phyloP scores from a whole-genome alignment of 1,140 invertebrate genomes.

The Papilio glaucus region DNA sequence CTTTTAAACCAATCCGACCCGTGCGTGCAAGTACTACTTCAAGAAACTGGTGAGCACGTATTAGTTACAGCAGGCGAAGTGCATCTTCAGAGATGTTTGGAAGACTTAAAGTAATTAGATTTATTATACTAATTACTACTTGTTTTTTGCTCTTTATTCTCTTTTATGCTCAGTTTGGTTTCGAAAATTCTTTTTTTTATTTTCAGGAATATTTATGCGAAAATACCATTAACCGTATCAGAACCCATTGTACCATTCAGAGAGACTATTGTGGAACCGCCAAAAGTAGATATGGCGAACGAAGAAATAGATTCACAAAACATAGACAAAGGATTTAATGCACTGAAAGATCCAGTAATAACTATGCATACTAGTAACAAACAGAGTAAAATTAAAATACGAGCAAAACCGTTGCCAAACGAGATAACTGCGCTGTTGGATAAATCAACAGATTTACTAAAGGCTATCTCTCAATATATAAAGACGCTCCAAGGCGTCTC shows the following conservation, averaged over 20 bases:
- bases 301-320: conserved; percentile 89
- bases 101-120: conserved; percentile 80
- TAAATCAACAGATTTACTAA: conserved; percentile 83
- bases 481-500: conserved; percentile 67
- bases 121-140: neutral
- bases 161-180: too few relatives aligned
- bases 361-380: conserved; percentile 89
- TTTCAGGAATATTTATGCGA: conserved; percentile 89
- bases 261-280: conserved; percentile 95
- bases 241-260: conserved; percentile 98
- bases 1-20: conserved; percentile 94
- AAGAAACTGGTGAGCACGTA: conserved; percentile 98
- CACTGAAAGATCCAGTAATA: conserved; percentile 83
- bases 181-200: neutral
- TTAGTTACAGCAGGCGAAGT: conserved; percentile 98
- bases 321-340: conserved; percentile 59
- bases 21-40: conserved; percentile 94
- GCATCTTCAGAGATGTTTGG: conserved; percentile 97
- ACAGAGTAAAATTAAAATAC: conserved; percentile 89
- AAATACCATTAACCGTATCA: conserved; percentile 95
- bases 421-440: conserved; percentile 87
- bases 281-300: conserved; percentile 95
- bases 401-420: conserved; percentile 91
- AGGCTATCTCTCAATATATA: conserved; percentile 78
- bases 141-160: neutral